Conservation (phyloP, 2,888 invertebrate genomes). For the Drosophila subquinaria region DNA sequence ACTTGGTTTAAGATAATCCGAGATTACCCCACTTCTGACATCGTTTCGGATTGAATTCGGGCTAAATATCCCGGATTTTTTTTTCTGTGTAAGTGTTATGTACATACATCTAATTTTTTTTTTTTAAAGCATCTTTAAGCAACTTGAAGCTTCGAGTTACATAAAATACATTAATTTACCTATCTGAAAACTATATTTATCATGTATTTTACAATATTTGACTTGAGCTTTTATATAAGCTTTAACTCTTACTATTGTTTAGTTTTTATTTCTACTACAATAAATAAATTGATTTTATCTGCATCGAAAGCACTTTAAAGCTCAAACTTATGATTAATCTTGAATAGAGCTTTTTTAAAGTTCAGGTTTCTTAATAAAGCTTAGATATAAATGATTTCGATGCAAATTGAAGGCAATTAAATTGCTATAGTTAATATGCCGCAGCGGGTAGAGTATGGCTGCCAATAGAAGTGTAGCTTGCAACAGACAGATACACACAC, state of each 20-base stretch:
- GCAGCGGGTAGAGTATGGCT: neutral
- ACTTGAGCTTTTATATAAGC: neutral
- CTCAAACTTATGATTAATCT: neutral
- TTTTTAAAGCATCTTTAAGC: neutral
- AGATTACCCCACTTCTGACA: too few relatives aligned
- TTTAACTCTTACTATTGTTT: too few relatives aligned
- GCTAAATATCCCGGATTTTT: too few relatives aligned
- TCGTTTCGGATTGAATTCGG: too few relatives aligned
- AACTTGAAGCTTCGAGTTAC: neutral
- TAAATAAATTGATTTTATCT: too few relatives aligned
- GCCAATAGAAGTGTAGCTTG: conserved; percentile 8
- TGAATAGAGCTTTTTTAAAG: neutral
- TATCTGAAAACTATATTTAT: neutral
- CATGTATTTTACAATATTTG: neutral
- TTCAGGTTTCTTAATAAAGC: neutral
- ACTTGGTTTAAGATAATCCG: too few relatives aligned
- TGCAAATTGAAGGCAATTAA: neutral
- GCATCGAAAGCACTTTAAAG: too few relatives aligned
- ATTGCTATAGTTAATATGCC: neutral
- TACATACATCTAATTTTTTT: too few relatives aligned
- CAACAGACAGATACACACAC: conserved; percentile 3
- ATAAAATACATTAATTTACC: neutral
- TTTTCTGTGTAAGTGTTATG: too few relatives aligned
- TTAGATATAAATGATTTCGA: neutral
- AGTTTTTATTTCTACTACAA: too few relatives aligned